Evolutionary conservation across 2,797 vertebrate species (phyloP).

Genomic region (Dicrostonyx torquatus): DNA sequence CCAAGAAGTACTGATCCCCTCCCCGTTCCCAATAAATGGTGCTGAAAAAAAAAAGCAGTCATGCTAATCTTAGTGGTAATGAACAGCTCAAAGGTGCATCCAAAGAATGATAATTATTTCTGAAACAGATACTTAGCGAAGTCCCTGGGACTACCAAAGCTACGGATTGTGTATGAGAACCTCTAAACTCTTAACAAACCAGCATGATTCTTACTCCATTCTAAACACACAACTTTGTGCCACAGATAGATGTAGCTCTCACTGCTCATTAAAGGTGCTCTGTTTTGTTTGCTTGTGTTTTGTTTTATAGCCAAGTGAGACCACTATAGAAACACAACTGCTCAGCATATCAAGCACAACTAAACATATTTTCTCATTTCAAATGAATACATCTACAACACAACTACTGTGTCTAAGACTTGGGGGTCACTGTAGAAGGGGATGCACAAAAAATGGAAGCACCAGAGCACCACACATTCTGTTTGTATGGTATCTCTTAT

Average conservation of each 20-base stretch:
- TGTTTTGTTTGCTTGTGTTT: background rate
- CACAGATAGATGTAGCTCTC: background rate
- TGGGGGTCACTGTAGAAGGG: background rate
- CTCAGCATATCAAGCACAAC: background rate
- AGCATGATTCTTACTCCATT: background rate
- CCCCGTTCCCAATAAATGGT: no score
- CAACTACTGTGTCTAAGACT: background rate
- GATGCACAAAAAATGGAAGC: background rate
- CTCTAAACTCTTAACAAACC: background rate
- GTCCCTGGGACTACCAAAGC: background rate
- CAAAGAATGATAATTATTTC: background rate
- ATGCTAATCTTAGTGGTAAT: background rate
- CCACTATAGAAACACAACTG: background rate
- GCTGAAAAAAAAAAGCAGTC: no score
- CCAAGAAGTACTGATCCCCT: no score
- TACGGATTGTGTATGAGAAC: background rate
- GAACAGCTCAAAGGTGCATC: background rate
- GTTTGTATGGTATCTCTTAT: background rate
- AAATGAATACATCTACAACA: background rate
- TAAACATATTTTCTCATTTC: background rate
- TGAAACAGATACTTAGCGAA: background rate
- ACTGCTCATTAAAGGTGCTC: background rate
- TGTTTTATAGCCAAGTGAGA: background rate
- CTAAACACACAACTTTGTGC: background rate
- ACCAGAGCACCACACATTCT: background rate